Conservation (phyloP, 2,797 vertebrate species). For the Eulemur coronatus region DNA sequence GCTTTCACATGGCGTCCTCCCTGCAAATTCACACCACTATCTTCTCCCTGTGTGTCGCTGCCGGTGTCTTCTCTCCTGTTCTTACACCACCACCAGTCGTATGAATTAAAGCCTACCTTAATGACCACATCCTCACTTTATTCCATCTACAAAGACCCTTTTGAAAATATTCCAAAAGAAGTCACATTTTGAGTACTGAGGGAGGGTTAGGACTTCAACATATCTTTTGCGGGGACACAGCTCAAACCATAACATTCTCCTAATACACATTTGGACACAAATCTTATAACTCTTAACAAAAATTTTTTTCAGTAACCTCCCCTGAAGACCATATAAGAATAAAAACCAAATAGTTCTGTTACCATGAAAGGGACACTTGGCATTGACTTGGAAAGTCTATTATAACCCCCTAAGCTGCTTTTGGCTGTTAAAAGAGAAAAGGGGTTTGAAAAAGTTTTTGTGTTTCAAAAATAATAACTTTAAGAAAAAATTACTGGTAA, state of each 20-base stretch:
- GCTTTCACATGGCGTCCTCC: neutral
- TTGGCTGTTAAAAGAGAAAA: neutral
- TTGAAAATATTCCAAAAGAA: neutral
- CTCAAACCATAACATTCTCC: neutral
- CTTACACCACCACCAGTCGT: neutral
- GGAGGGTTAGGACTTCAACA: neutral
- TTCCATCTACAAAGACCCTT: neutral
- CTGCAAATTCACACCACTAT: too few relatives aligned
- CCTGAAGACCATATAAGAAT: neutral
- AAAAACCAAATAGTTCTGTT: neutral
- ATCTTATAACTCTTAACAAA: neutral
- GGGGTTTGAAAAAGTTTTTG: neutral
- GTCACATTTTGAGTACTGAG: neutral
- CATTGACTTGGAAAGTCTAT: constrained; percentile 13
- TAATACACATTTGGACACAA: neutral
- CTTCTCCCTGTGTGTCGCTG: neutral
- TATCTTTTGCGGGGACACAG: neutral
- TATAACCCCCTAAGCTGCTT: neutral
- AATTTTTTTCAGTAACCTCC: neutral
- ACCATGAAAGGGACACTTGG: neutral
- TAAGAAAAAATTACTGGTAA: constrained; percentile 12
- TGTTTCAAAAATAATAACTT: constrained; percentile 49
- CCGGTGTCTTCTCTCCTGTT: neutral
- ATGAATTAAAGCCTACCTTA: neutral
- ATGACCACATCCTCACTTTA: neutral